Evolutionary conservation across 2,113 vertebrate genomes (phyloP).

Genomic region (Struthidea cinerea): DNA sequence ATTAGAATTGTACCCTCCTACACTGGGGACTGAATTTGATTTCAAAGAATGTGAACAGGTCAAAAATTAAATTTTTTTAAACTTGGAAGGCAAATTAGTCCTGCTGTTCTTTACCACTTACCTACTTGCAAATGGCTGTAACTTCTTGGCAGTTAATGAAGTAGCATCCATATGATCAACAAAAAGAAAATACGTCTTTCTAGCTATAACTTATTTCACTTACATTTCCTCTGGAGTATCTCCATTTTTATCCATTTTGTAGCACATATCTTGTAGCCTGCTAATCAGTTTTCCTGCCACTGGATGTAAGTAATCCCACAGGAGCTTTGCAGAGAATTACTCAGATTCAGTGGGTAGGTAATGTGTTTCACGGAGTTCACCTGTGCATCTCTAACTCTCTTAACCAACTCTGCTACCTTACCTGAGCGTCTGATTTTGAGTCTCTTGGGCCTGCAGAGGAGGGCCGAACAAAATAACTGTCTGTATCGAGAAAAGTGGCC

Average conservation of each 20-base stretch:
- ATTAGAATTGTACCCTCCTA: background rate
- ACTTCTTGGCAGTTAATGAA: background rate
- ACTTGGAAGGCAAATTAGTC: background rate
- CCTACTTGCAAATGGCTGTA: background rate
- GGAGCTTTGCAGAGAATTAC: background rate
- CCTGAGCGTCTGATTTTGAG: slow-evolving; percentile 77
- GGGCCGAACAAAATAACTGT: slow-evolving; percentile 73
- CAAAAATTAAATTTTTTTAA: background rate
- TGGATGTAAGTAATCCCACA: background rate
- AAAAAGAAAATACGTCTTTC: background rate
- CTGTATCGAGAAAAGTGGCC: slow-evolving; percentile 73
- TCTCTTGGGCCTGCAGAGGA: slow-evolving; percentile 74
- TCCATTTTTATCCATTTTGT: background rate
- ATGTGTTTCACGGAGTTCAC: background rate
- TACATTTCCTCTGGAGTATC: background rate
- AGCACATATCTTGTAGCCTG: background rate
- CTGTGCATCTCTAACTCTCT: slow-evolving; percentile 14
- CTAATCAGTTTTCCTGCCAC: background rate
- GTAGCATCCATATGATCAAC: background rate
- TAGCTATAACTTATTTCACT: background rate
- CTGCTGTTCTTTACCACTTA: background rate
- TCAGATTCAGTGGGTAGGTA: background rate
- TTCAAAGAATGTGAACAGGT: background rate
- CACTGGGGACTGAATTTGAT: background rate
- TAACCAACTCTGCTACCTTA: slow-evolving; percentile 71